Evolutionary conservation across 2,888 invertebrate species (phyloP).

Genomic region (Melinaea menophilus): DNA sequence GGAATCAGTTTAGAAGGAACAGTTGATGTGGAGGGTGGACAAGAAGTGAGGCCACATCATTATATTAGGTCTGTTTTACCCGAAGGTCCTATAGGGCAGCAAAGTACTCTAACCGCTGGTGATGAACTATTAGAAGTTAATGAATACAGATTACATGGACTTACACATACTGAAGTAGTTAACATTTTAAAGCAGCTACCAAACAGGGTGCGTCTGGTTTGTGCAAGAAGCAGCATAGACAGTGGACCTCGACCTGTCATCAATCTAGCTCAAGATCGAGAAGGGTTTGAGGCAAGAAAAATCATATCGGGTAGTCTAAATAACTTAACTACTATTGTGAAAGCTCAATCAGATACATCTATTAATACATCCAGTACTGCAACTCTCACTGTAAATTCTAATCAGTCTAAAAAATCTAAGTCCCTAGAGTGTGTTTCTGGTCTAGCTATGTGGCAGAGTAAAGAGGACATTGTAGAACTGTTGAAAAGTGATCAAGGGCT

Average conservation of each 20-base stretch:
- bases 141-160: conserved; percentile 92
- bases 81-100: conserved; percentile 97
- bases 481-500: conserved; percentile 96
- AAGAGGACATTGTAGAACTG: conserved; percentile 93
- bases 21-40: conserved; percentile 97
- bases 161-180: conserved; percentile 98
- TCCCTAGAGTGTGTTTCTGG: conserved; percentile 97
- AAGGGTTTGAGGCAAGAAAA: conserved; percentile 88
- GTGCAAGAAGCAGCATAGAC: conserved; percentile 85
- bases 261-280: conserved; percentile 86
- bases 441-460: conserved; percentile 97
- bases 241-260: conserved; percentile 84
- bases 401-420: conserved; percentile 87
- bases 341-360: conserved; percentile 97
- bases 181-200: conserved; percentile 96
- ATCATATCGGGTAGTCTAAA: conserved; percentile 92
- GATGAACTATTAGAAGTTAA: conserved; percentile 99
- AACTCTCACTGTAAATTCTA: conserved; percentile 83
- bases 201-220: conserved; percentile 92
- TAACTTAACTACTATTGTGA: conserved; percentile 88
- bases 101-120: conserved; percentile 93
- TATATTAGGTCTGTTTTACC: conserved; percentile 97
- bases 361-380: conserved; percentile 92
- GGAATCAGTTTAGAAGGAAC: conserved; percentile 99
- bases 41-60: conserved; percentile 98